These are phyloP conservation scores for Craniophora ligustri DNA, from an alignment of 2,888 invertebrate species.

Conservation along the genomic window DNA sequence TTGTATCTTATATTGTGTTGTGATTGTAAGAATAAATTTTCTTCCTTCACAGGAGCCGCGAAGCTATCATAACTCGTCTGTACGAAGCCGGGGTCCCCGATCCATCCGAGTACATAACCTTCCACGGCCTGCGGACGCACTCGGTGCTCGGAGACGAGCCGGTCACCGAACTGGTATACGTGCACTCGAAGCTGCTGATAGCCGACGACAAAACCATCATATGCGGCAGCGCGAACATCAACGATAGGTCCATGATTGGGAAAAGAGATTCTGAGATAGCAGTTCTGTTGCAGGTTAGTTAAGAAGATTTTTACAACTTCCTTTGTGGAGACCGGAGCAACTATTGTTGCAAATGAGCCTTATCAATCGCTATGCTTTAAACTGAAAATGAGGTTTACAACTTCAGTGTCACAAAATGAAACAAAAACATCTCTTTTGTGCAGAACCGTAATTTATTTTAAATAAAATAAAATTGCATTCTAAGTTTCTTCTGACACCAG, in stretches of 20 bases:
- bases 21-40: background rate
- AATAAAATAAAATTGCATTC: background rate
- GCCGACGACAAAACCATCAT: constrained; percentile 97
- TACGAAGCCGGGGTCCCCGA: constrained; percentile 93
- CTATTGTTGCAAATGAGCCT: too few relatives aligned
- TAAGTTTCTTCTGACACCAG: too few relatives aligned
- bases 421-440: too few relatives aligned
- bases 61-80: constrained; percentile 94
- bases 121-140: constrained; percentile 96
- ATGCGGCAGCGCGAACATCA: constrained; percentile 99
- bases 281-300: constrained; percentile 93
- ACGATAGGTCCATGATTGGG: constrained; percentile 98
- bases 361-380: too few relatives aligned
- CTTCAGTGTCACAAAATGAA: too few relatives aligned
- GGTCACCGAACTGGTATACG: constrained; percentile 98
- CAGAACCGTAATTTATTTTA: too few relatives aligned
- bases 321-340: too few relatives aligned
- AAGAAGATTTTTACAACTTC: background rate
- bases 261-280: constrained; percentile 98
- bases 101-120: constrained; percentile 95
- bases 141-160: constrained; percentile 93
- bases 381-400: too few relatives aligned
- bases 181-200: constrained; percentile 98
- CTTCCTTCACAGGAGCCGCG: constrained; percentile 91
- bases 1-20: too few relatives aligned